Conservation (phyloP, 1,140 invertebrate genomes). For the Drosophila equinoxialis region DNA sequence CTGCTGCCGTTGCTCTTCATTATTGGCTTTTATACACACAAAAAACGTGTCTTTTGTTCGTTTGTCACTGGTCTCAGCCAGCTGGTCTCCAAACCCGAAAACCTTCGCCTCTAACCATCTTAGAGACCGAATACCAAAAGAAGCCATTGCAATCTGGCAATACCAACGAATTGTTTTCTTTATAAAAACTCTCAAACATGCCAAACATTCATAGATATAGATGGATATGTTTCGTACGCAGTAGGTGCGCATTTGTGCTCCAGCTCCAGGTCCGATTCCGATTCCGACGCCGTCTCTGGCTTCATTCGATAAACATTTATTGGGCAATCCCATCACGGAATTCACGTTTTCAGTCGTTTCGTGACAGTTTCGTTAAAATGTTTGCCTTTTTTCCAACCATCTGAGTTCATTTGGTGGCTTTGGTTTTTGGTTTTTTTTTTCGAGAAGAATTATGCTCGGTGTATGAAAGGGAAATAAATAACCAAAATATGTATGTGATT, state of each 20-base stretch:
- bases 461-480: conserved; percentile 59
- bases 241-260: conserved; percentile 67
- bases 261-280: conserved; percentile 15
- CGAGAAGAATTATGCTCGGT: conserved; percentile 58
- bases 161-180: conserved; percentile 45
- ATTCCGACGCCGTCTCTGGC: neutral
- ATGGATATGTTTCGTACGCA: neutral
- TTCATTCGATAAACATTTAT: conserved; percentile 76
- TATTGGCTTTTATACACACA: conserved; percentile 47
- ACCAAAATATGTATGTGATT: conserved; percentile 42
- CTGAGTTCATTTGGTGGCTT: conserved; percentile 60
- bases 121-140: neutral
- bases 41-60: conserved; percentile 73
- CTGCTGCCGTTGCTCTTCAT: conserved; percentile 41
- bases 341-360: conserved; percentile 74
- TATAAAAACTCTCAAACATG: conserved; percentile 60
- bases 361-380: conserved; percentile 79
- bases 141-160: conserved; percentile 12
- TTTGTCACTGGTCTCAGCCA: conserved; percentile 35
- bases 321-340: conserved; percentile 79
- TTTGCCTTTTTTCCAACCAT: conserved; percentile 37
- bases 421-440: conserved; percentile 25
- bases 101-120: conserved; percentile 15
- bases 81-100: conserved; percentile 43
- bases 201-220: conserved; percentile 64